Base-by-base conservation (phyloP, 2,113 vertebrate species). In the Cebidichthys violaceus region DNA sequence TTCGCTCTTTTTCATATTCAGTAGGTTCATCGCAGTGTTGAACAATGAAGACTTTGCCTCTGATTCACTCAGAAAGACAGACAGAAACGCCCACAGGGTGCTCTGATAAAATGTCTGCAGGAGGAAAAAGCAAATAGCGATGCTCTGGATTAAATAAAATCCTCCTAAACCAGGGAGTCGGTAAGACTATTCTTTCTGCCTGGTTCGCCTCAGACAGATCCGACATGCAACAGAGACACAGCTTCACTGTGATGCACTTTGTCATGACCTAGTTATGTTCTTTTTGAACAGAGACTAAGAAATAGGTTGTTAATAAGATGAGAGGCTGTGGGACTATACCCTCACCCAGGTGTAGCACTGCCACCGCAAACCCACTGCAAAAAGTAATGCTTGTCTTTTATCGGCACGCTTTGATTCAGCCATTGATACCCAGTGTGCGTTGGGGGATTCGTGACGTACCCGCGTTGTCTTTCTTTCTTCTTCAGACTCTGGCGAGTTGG, bases 401-500 rank as follows among this genome's bases (percentile, higher is more conserved):
- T 52, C 37, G 8, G 20, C 66, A 65, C 8, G 0, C 4, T 55
- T 33, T 18, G 35, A 70, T 47, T 47, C 18, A 66, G 24, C 11
- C 11, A 13, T 7, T 45, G 24, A 64, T 35, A 54, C 11, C 9
- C 22, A 50, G 47, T 15, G 10, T 15, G 18, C 7, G 7, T 55
- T 24, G 22, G 1, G 22, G 14, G 55, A 59, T 4, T 3, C 33
- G 11, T 22, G 5, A 27, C 1, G 14, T 9, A 9, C 45, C 14
- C 11, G 2, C 5, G 24, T 20, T 20, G 6, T 77, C 5, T 57
- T 6, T 75, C 2, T 9, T 20, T 52, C 2, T 52, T 82, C 50
- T 61, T 1, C n/a, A 95, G 94, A 92, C 2, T 76, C 82, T 43
- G 82, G 15, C 11, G 90, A 91, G 10, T 20, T 94, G 85, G 97